These are phyloP conservation scores for Eudemis profundana DNA, from an alignment of 2,888 invertebrate genomes.

Conservation along the genomic window DNA sequence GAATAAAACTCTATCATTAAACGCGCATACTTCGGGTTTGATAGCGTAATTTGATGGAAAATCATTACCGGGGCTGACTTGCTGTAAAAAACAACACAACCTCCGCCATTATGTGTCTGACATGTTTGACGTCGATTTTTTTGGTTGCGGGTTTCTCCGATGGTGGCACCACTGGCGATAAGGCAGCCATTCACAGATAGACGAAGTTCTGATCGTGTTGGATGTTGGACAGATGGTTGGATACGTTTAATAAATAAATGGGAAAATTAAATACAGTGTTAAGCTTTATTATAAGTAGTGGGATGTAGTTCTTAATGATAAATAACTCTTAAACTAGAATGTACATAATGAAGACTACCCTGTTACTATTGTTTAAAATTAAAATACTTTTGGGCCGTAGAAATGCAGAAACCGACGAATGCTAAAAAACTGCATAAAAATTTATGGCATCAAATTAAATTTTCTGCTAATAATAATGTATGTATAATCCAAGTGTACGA, in stretches of 20 bases:
- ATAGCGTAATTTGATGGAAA: conserved; percentile 51
- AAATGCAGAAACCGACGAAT: too few species aligned
- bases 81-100: conserved; percentile 69
- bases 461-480: too few species aligned
- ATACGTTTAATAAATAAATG: not conserved
- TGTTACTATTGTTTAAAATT: too few species aligned
- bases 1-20: conserved; percentile 43
- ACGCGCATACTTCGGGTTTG: conserved; percentile 49
- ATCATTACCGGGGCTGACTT: conserved; percentile 61
- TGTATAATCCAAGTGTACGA: too few species aligned
- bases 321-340: too few species aligned
- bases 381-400: too few species aligned
- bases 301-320: too few species aligned
- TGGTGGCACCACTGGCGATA: conserved; percentile 55
- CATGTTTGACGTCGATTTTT: conserved; percentile 77
- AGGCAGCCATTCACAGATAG: conserved; percentile 21
- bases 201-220: not conserved
- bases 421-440: too few species aligned
- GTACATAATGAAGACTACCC: too few species aligned
- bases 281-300: too few species aligned
- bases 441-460: too few species aligned
- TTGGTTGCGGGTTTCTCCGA: conserved; percentile 53
- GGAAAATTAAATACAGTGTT: too few species aligned
- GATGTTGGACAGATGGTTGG: conserved; percentile 5
- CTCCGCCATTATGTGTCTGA: conserved; percentile 78